Base-by-base conservation (phyloP, 2,888 invertebrate species). In the Xestia ashworthii region DNA sequence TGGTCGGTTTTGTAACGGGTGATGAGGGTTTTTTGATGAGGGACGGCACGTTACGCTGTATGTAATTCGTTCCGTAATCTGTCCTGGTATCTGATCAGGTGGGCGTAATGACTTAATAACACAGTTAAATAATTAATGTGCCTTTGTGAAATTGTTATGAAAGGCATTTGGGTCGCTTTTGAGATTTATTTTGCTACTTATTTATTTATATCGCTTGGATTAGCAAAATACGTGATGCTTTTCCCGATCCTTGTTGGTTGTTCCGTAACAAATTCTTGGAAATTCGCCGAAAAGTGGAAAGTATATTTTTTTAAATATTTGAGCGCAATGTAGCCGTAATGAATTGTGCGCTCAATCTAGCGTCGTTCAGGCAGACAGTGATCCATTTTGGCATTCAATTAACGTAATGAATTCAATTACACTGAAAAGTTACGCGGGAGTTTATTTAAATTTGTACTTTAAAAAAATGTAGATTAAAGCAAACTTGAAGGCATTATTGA, bases 21-120 rank as follows among this genome's bases (percentile, higher is more conserved):
- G 95, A 95, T 92, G 91, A 94, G 95, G 95, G 95, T 94, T 90
- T 90, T 90, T 92, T 93, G 93, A 95, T 92, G 91, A 92, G 91
- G 93, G 93, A 88, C 87, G 89, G 90, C 92, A 66, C 68, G 89
- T 89, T 88, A 86, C 90, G 89, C 90, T 91, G 89, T 90, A 89
- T 93, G 91, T 92, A 90, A 95, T 93, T 93, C 93, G 92, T 89
- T 89, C 85, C 89, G 87, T 89, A 91, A 91, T 90, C 91, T 90
- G 83, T 87, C 90, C 92, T 90, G 87, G 91, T 92, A 90, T 89
- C 89, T 88, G 89, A 90, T 91, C 89, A 89, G 80, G 85, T 82
- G 84, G 68, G 71, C 74, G 78, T 88, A 88, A 91, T 90, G 68
- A 76, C 83, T 85, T 89, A 89, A 91, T 91, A 84, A 82, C 83